Conservation (phyloP, 92 coral and sea anemone species). For the Phenganax stokvisi region DNA sequence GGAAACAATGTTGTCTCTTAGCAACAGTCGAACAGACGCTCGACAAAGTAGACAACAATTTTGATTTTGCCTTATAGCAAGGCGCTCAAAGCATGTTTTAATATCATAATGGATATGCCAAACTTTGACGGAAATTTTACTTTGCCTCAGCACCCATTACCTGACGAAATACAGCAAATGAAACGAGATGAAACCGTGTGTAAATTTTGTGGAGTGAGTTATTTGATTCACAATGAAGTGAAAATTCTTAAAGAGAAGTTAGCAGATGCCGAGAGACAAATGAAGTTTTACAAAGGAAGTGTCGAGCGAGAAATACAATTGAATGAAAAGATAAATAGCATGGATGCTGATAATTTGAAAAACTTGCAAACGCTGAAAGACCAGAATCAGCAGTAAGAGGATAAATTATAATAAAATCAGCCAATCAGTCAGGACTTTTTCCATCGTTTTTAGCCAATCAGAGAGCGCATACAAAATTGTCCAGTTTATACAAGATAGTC, state of each 20-base stretch:
- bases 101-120: background rate
- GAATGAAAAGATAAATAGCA: constrained; percentile 55
- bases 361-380: constrained; percentile 5
- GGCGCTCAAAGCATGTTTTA: background rate
- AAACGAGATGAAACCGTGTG: constrained; percentile 86
- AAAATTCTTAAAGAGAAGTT: constrained; percentile 81
- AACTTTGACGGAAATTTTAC: constrained; percentile 12
- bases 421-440: no score
- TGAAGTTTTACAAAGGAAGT: constrained; percentile 90
- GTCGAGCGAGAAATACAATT: constrained; percentile 83
- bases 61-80: background rate
- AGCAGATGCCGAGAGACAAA: constrained; percentile 73
- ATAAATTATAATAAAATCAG: no score
- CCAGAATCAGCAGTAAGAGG: constrained; percentile 34
- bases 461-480: no score
- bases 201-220: constrained; percentile 97
- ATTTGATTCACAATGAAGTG: constrained; percentile 95
- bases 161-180: constrained; percentile 80
- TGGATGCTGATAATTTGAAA: constrained; percentile 54
- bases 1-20: background rate
- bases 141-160: constrained; percentile 83
- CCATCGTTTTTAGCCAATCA: no score
- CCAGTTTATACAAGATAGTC: background rate
- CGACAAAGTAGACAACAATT: background rate
- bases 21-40: constrained; percentile 9